Evolutionary conservation across 23 tunicate species (phyloP), one percentile per base, ranked within the genome.

Genomic region (Halocynthia aurantium): DNA sequence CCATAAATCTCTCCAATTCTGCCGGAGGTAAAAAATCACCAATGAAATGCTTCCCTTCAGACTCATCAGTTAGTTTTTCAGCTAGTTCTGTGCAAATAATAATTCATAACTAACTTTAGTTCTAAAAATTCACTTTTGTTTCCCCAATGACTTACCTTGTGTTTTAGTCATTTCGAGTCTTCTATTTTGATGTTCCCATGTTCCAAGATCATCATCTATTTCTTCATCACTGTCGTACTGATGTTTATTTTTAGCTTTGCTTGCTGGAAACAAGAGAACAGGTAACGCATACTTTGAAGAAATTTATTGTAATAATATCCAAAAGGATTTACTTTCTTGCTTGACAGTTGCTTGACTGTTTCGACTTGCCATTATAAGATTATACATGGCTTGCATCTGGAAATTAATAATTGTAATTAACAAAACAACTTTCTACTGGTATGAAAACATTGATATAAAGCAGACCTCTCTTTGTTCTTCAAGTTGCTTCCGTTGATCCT

Each of bases 141-240:
- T 31, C 44, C 44, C 44, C 44, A 31, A 31, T 31, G 44, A 31
- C 2, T 31, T 31, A 31, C 44, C 44, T 31, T 86, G 84, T 22
- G 98, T 92, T 66, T 92, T 92, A 44, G 78, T 84, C 98, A 92
- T 92, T 75, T 92, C 98, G 5, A 62, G 7, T 52, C 86, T 56
- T 6, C 98, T 75, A 62, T 85, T 65, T 52, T 82, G 78, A 83
- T 92, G 98, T 69, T 92, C 98, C 98, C 98, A 92, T 10, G 98
- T 92, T 44, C 98, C 98, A 18, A n/a, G 13, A 17, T 78, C 68
- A 50, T 86, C 98, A 74, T 86, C 92, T 22, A 92, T 83, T 58
- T 92, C 98, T 78, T 92, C 98, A 86, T 92, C 98, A 51, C 88
- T 82, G 85, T 92, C 98, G 70, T 92, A 92, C 70, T 71, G 88